Conservation (phyloP, 1,140 invertebrate genomes). For the Zaprionus lachaisei region DNA sequence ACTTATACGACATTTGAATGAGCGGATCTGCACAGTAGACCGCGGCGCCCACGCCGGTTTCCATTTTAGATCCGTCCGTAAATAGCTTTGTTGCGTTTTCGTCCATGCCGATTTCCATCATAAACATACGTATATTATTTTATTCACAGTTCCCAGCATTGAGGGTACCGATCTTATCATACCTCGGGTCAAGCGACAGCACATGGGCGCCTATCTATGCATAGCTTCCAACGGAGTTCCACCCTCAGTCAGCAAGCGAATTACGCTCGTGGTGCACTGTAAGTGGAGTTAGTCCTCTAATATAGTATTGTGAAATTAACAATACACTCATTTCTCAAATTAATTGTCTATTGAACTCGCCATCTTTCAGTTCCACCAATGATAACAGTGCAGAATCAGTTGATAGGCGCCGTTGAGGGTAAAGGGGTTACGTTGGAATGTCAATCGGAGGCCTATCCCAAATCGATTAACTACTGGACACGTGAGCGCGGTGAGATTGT, state of each 20-base stretch:
- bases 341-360: too few species aligned
- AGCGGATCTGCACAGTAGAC: too few species aligned
- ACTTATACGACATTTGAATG: too few species aligned
- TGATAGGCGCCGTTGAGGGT: slow-evolving; percentile 91
- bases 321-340: too few species aligned
- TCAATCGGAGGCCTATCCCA: slow-evolving; percentile 93
- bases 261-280: slow-evolving; percentile 95
- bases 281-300: slow-evolving; percentile 80
- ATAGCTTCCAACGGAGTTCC: slow-evolving; percentile 95
- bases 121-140: background rate
- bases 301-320: background rate
- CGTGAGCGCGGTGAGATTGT: slow-evolving; percentile 91
- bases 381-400: slow-evolving; percentile 92
- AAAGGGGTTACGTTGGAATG: slow-evolving; percentile 92
- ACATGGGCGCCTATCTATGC: slow-evolving; percentile 95
- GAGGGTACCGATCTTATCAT: slow-evolving; percentile 92
- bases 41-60: too few species aligned
- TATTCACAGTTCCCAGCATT: slow-evolving; percentile 87
- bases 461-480: slow-evolving; percentile 94
- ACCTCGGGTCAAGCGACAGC: slow-evolving; percentile 91
- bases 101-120: too few species aligned
- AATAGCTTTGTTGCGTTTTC: too few species aligned
- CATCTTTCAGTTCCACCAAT: slow-evolving; percentile 89
- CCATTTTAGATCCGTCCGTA: too few species aligned
- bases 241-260: slow-evolving; percentile 94